Base-by-base conservation (phyloP, 64 coral and sea anemone species). In the Anthopleura sola region DNA sequence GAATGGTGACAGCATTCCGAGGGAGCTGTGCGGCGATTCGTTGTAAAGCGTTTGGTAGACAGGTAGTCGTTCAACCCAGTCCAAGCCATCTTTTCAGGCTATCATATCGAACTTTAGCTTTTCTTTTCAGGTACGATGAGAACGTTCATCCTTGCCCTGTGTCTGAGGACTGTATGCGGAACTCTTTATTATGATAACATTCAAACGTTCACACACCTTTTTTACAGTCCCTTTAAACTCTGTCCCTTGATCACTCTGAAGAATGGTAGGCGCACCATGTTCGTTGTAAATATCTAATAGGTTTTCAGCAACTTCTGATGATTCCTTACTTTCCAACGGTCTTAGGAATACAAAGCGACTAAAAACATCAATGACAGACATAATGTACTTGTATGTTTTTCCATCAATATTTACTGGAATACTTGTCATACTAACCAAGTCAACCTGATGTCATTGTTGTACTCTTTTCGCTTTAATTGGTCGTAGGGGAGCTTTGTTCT, bases 61-160 rank as follows among this genome's bases (percentile, higher is more conserved):
- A 53, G 66, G 50, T 14, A 90, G 69, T 50, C 39, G 16, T 37
- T 90, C 64, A 21, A 84, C 88, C 88, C 80, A 89, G 75, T 84
- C 84, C 49, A 83, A n/a, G 5, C 81, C 32, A 18, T 28, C 32
- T 3, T 7, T 17, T 47, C 40, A 44, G 37, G 34, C 4, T 31
- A 54, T 13, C 9, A 89, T 16, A 53, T 89, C 87, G 37, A 83
- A 89, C 24, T 51, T 32, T 6, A 88, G 38, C 28, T 83, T 89
- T 13, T 51, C 49, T 51, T 51, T 51, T 10, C 49, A 51, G 1
- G 49, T 51, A 1, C 49, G 36, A 85, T 60, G 58, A 51, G 49
- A 51, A 14, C 49, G 49, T 13, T 51, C 4, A 10, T 66, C 36
- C 48, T 85, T 66, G 46, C 83, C 40, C n/a, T 64, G 20, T 24